Evolutionary conservation across 1,140 invertebrate genomes (phyloP).

Genomic region (Brachionus rubens): DNA sequence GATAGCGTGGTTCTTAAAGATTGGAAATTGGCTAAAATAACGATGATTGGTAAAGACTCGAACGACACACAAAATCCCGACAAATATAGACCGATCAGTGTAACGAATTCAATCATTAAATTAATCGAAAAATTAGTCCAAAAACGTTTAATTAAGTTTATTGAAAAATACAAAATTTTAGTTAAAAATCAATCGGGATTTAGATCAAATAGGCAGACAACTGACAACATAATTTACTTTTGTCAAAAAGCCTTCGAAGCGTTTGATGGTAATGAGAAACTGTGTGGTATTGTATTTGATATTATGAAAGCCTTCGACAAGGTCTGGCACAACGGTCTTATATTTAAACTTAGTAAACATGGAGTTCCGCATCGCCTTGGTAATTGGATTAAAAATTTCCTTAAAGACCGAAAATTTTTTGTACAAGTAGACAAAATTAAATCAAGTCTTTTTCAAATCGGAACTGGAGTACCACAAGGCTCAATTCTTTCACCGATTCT

Average conservation of each 20-base stretch:
- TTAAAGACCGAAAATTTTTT: neutral
- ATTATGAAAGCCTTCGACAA: too few species aligned
- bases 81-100: slow-evolving; percentile 8
- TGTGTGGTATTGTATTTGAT: too few species aligned
- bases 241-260: too few species aligned
- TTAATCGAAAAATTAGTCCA: too few species aligned
- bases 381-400: neutral
- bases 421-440: neutral
- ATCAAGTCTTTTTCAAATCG: neutral
- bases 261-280: too few species aligned
- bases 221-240: too few species aligned
- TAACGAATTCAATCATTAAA: neutral
- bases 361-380: neutral
- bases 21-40: slow-evolving; percentile 6
- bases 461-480: slow-evolving; percentile 25
- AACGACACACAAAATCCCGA: neutral
- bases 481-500: neutral
- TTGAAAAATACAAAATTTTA: too few species aligned
- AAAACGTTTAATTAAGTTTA: too few species aligned
- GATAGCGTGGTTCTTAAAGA: neutral
- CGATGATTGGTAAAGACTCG: neutral
- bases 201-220: too few species aligned
- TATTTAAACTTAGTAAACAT: neutral
- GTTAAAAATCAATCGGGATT: too few species aligned
- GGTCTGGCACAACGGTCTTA: neutral